Conservation (phyloP, 2,113 vertebrate species). For the Lycocorax pyrrhopterus region DNA sequence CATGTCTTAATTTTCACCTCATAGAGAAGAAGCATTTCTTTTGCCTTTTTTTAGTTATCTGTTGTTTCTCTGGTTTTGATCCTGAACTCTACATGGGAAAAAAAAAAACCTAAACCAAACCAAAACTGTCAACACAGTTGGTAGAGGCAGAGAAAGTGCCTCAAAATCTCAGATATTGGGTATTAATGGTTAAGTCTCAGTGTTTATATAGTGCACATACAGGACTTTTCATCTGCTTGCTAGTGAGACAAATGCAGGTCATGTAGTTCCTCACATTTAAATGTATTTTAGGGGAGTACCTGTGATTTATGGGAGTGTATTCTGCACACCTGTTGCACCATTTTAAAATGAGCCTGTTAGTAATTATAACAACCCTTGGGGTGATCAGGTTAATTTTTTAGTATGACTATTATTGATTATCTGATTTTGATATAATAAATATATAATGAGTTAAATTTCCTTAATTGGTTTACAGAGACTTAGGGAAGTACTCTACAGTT, state of each 20-base stretch:
- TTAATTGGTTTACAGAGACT: not conserved
- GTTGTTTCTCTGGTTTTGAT: not conserved
- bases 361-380: not conserved
- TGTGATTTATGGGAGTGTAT: not conserved
- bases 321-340: not conserved
- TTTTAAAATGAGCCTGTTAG: not conserved
- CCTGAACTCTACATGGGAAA: not conserved
- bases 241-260: not conserved
- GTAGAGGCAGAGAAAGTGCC: not conserved
- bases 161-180: not conserved
- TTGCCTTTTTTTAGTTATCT: not conserved
- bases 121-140: not conserved
- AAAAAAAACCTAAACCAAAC: not conserved
- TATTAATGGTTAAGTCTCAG: not conserved
- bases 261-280: not conserved
- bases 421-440: not conserved
- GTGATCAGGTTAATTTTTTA: not conserved
- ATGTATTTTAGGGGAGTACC: not conserved
- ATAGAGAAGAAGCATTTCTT: not conserved
- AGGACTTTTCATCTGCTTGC: not conserved
- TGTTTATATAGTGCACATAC: not conserved
- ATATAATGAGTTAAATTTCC: not conserved
- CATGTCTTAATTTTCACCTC: not conserved
- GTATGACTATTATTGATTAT: not conserved
- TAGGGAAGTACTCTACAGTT: not conserved